Conservation (phyloP, 2,888 invertebrate species). For the Polymixis lichenea region DNA sequence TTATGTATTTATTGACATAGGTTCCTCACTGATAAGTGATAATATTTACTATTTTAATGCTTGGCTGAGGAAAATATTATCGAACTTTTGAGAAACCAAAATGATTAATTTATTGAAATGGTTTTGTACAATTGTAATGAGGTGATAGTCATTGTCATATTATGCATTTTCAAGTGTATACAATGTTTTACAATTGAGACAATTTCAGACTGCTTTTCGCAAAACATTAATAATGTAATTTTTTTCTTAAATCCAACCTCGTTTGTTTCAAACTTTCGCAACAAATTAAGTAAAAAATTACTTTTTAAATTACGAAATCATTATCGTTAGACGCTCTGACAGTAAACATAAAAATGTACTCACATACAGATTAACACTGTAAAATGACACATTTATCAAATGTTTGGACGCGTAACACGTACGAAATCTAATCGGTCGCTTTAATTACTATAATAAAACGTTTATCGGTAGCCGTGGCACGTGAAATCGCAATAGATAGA, state of each 20-base stretch:
- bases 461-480: conserved; percentile 86
- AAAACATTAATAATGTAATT: not conserved
- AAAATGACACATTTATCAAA: conserved; percentile 85
- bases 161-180: not conserved
- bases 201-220: not conserved
- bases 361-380: conserved; percentile 78
- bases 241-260: not conserved
- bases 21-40: conserved; percentile 72
- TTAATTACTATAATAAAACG: conserved; percentile 89
- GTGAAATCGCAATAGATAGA: conserved; percentile 85
- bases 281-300: conserved; percentile 8
- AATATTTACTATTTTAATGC: conserved; percentile 41
- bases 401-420: conserved; percentile 82
- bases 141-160: not conserved
- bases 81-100: conserved; percentile 16
- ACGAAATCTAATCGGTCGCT: conserved; percentile 83
- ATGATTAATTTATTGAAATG: not conserved
- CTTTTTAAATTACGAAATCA: conserved; percentile 74
- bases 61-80: conserved; percentile 11
- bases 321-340: conserved; percentile 69
- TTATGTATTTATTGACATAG: conserved; percentile 77
- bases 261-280: conserved; percentile 2
- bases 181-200: not conserved
- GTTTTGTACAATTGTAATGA: not conserved
- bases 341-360: conserved; percentile 77